phyloP scores from a whole-genome alignment of 2,113 vertebrate genomes.

The Sinocyclocheilus grahami region DNA sequence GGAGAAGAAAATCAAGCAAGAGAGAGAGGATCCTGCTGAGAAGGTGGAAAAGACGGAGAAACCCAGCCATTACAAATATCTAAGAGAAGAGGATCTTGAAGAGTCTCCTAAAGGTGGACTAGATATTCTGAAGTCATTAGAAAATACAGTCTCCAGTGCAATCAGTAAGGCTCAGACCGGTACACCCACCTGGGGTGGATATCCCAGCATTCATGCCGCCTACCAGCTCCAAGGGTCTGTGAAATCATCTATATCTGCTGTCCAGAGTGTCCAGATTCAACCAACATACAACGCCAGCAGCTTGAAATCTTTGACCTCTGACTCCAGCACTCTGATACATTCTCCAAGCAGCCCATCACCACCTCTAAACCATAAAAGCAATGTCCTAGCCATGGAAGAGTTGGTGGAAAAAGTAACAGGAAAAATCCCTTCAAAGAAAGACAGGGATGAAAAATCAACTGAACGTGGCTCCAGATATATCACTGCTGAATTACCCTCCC shows the following conservation, averaged over 20 bases:
- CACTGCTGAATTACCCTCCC: conserved; percentile 78
- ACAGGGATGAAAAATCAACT: conserved; percentile 78
- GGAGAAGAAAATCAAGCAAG: conserved; percentile 92
- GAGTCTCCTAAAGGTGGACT: conserved; percentile 92
- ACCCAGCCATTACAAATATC: conserved; percentile 87
- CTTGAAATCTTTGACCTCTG: conserved; percentile 80
- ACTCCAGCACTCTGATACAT: conserved; percentile 84
- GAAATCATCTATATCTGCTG: conserved; percentile 80
- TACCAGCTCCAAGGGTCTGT: conserved; percentile 92
- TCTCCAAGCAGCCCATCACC: conserved; percentile 87
- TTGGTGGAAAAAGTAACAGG: conserved; percentile 96
- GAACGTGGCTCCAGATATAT: conserved; percentile 79
- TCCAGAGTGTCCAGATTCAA: conserved; percentile 89
- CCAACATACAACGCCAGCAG: conserved; percentile 81
- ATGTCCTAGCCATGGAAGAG: conserved; percentile 97
- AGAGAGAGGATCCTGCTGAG: conserved; percentile 85
- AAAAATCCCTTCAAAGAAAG: conserved; percentile 84
- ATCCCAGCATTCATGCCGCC: conserved; percentile 97
- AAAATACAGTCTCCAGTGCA: conserved; percentile 95
- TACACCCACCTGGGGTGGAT: conserved; percentile 96
- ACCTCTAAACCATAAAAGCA: conserved; percentile 90
- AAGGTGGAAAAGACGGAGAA: conserved; percentile 84
- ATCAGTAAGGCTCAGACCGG: conserved; percentile 99
- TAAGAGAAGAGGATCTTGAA: conserved; percentile 94
- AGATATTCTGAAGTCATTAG: conserved; percentile 95